Evolutionary conservation across 1,140 invertebrate genomes (phyloP).

Genomic region (Epicauta chinensis): DNA sequence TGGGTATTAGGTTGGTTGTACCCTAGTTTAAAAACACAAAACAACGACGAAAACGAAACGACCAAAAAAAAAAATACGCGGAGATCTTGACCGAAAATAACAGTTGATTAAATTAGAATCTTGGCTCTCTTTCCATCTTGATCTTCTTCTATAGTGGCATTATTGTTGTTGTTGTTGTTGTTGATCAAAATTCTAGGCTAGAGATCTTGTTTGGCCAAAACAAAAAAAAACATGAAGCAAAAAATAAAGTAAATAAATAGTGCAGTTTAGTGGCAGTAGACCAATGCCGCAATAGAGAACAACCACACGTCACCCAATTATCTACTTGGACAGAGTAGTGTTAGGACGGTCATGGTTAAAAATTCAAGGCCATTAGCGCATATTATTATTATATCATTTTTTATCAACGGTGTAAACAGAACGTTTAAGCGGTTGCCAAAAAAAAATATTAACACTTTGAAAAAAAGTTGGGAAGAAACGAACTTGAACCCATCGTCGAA

Average conservation of each 20-base stretch:
- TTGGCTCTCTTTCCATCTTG: not conserved
- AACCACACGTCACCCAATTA: slow-evolving; percentile 12
- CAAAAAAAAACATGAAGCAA: not conserved
- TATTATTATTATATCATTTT: slow-evolving; percentile 16
- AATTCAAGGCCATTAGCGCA: slow-evolving; percentile 15
- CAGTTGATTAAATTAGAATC: not conserved
- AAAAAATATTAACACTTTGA: too few relatives aligned
- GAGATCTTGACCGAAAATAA: not conserved
- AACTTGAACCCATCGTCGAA: too few relatives aligned
- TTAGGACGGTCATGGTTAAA: slow-evolving; percentile 20
- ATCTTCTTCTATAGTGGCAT: too few relatives aligned
- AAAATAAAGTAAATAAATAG: slow-evolving; percentile 9
- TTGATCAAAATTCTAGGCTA: not conserved
- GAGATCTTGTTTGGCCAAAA: not conserved
- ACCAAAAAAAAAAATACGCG: not conserved
- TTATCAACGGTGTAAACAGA: slow-evolving; percentile 14
- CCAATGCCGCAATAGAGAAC: too few relatives aligned
- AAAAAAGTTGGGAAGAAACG: too few relatives aligned
- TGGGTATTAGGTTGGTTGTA: not conserved
- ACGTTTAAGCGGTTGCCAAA: too few relatives aligned
- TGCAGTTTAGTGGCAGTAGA: slow-evolving; percentile 6
- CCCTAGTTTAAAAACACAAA: not conserved
- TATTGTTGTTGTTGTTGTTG: not conserved
- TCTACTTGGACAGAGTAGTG: not conserved
- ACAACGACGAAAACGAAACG: too few relatives aligned